Evolutionary conservation across 2,113 vertebrate genomes (phyloP), one percentile per base, ranked within the genome.

Genomic region (Siphamia tubifer): DNA sequence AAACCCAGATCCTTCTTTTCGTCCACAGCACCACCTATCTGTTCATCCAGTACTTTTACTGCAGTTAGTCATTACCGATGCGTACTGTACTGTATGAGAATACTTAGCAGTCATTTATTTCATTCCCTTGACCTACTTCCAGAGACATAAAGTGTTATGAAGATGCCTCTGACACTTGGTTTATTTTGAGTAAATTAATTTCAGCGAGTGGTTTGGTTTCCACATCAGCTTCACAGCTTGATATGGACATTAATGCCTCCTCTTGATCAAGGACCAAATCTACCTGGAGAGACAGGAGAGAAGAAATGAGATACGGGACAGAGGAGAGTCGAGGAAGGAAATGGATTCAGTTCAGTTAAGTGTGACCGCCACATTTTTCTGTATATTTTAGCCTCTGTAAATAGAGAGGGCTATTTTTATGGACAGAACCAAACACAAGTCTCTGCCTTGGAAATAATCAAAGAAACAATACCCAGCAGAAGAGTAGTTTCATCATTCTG

Each of bases 241-340:
- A 75, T 44, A 47, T 58, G 68, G 74, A 87, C 77, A 64, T 58
- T 54, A 83, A 70, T 44, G 64, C 40, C 58, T 70, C 49, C 19
- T 39, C 71, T 81, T 76, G 74, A 88, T 87, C 78, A 86, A 77
- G 63, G 66, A 47, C 54, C 49, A 64, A 9, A 25, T 84, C 68
- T 60, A 79, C 77, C 66, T 63, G 71, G 27, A 61, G 66, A 71
- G 52, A 79, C 42, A 54, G 65, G 27, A 27, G 6, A 38, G 7
- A 48, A 19, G 47, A 24, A 45, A 3, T 21, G 15, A 35, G 34
- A 51, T 30, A 4, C 47, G 45, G 1, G 15, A 16, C 55, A 11
- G 8, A 13, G 34, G 30, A 40, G 20, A 31, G 48, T 45, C 8
- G 30, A 67, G 34, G 31, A 56, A 73, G 55, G 24, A 70, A 86